Conservation (phyloP, 2,797 vertebrate species). For the Tachyglossus aculeatus region DNA sequence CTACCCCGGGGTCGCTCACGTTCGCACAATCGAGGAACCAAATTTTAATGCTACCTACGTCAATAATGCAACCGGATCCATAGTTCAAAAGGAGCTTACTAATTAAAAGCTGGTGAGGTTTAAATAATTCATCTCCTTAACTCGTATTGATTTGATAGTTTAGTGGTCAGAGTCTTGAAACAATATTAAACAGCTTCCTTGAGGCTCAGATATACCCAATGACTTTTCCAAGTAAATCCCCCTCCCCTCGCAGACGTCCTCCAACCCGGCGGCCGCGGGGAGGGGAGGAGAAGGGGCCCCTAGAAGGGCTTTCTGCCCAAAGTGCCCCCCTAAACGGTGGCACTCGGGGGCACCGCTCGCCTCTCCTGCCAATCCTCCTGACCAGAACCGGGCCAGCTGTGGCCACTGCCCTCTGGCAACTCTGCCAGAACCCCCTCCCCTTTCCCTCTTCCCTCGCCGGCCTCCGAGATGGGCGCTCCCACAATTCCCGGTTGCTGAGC, state of each 20-base stretch:
- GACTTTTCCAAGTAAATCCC: slow-evolving; percentile 60
- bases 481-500: background rate
- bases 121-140: slow-evolving; percentile 99
- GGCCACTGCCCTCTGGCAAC: background rate
- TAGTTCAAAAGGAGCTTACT: slow-evolving; percentile 96
- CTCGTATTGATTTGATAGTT: slow-evolving; percentile 99
- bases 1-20: slow-evolving; percentile 36
- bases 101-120: slow-evolving; percentile 96
- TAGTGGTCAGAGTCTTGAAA: slow-evolving; percentile 90
- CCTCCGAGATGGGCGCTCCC: background rate
- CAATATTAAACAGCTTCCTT: slow-evolving; percentile 94
- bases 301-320: slow-evolving; percentile 44
- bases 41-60: slow-evolving; percentile 81
- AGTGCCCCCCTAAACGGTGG: no score
- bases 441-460: background rate
- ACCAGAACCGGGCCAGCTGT: no score
- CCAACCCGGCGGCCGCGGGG: no score
- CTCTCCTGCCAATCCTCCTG: background rate
- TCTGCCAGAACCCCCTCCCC: background rate
- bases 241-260: slow-evolving; percentile 46
- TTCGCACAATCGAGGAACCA: slow-evolving; percentile 65
- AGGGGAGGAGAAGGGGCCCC: background rate
- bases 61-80: slow-evolving; percentile 96
- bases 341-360: background rate
- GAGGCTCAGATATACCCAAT: slow-evolving; percentile 50